Evolutionary conservation across 2,113 vertebrate species (phyloP).

Genomic region (Ceratotherium simum): DNA sequence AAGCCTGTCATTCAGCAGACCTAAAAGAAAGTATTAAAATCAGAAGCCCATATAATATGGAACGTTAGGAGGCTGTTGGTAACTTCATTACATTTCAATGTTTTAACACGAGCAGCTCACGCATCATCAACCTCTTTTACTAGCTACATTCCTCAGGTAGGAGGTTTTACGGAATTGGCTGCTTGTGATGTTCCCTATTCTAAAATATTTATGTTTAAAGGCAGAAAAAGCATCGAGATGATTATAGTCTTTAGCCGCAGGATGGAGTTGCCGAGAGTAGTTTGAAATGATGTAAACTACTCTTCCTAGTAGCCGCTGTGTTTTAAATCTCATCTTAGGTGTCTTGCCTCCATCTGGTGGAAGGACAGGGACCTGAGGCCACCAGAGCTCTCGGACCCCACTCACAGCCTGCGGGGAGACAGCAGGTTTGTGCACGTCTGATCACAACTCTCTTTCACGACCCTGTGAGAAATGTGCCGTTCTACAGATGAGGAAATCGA

Average conservation of each 20-base stretch:
- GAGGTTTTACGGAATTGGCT: not conserved
- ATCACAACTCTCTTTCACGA: too few relatives aligned
- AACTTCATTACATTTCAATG: not conserved
- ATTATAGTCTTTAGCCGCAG: not conserved
- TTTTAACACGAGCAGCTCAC: not conserved
- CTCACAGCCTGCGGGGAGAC: not conserved
- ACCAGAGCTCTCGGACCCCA: not conserved
- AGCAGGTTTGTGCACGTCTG: too few relatives aligned
- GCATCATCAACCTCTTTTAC: not conserved
- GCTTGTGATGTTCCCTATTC: not conserved
- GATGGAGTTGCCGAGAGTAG: not conserved
- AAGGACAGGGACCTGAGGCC: not conserved
- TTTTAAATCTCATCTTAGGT: not conserved
- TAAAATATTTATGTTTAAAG: constrained; percentile 10
- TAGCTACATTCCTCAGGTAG: not conserved
- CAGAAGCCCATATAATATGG: not conserved
- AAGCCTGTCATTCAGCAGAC: not conserved
- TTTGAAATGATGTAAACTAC: not conserved
- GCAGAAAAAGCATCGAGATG: not conserved
- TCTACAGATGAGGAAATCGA: not conserved
- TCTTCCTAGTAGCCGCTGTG: fast-evolving
- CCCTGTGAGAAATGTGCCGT: not conserved
- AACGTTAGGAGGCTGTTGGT: not conserved
- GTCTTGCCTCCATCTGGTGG: not conserved
- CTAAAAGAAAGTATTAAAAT: not conserved